phyloP scores from a whole-genome alignment of 1,140 invertebrate genomes.

The Eubasilissa regina region DNA sequence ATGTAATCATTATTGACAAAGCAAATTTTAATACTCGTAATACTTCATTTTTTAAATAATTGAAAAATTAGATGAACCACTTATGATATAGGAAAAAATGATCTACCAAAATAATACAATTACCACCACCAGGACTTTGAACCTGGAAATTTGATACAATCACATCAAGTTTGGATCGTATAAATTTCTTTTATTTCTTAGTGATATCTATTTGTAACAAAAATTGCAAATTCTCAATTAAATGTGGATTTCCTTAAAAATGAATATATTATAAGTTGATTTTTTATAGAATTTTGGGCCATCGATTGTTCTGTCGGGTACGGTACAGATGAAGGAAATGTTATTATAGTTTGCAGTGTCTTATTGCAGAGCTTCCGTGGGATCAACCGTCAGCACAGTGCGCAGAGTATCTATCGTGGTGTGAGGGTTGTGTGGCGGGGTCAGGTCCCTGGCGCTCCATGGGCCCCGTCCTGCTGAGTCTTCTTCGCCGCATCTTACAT shows the following conservation, averaged over 20 bases:
- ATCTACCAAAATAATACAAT: too few relatives aligned
- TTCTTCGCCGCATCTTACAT: slow-evolving; percentile 83
- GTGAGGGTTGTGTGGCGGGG: slow-evolving; percentile 75
- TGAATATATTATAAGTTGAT: background rate
- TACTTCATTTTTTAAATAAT: too few relatives aligned
- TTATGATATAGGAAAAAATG: too few relatives aligned
- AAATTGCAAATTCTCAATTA: background rate
- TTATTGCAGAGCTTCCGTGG: slow-evolving; percentile 90
- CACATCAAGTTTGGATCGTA: too few relatives aligned
- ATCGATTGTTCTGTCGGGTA: too few relatives aligned
- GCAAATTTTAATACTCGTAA: too few relatives aligned
- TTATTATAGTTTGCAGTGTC: background rate
- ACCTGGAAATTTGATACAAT: too few relatives aligned
- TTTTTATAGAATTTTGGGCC: background rate
- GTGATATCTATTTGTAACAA: background rate
- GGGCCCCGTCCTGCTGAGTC: slow-evolving; percentile 80
- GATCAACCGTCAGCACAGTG: slow-evolving; percentile 84
- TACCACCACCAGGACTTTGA: too few relatives aligned
- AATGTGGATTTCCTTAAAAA: too few relatives aligned
- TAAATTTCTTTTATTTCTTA: background rate
- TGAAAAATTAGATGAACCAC: too few relatives aligned
- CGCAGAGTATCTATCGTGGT: slow-evolving; percentile 85
- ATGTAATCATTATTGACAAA: too few relatives aligned
- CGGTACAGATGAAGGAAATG: too few relatives aligned
- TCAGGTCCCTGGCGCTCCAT: slow-evolving; percentile 88